A percentile compares a stretch with the other conserved stretches of the same genome.
phyloP scores from a whole-genome alignment of 2,888 invertebrate species.

The Gordius sp. region DNA sequence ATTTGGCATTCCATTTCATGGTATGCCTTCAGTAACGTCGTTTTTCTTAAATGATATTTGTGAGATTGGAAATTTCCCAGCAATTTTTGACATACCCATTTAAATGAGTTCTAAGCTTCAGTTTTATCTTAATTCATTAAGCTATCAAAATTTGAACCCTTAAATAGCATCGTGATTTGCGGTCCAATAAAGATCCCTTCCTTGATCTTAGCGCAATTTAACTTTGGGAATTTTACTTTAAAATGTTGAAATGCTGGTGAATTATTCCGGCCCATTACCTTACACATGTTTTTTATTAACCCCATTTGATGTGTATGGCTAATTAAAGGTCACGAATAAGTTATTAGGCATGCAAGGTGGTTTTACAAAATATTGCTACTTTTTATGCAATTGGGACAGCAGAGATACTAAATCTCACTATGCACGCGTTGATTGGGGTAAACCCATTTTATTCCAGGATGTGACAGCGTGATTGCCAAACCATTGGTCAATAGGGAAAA shows the following conservation, averaged over 20 bases:
- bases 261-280: not conserved
- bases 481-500: not conserved
- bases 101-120: not conserved
- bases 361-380: constrained; percentile 21
- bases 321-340: constrained; percentile 21
- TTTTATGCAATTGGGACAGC: constrained; percentile 13
- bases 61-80: not conserved
- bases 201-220: not conserved
- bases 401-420: not conserved
- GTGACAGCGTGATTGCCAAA: not conserved
- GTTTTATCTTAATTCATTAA: not conserved
- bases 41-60: not conserved
- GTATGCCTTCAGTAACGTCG: not conserved
- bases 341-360: constrained; percentile 20
- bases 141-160: not conserved
- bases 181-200: not conserved
- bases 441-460: not conserved
- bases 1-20: not conserved
- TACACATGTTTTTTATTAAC: not conserved
- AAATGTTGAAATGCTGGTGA: not conserved
- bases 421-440: not conserved
- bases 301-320: not conserved
- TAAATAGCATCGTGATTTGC: not conserved
- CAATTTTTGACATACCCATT: not conserved
- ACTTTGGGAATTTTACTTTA: not conserved